Percentiles rank a stretch among this genome's conserved stretches.
Evolutionary conservation across 2,113 vertebrate species (phyloP).

Genomic region (Protobothrops mucrosquamatus): DNA sequence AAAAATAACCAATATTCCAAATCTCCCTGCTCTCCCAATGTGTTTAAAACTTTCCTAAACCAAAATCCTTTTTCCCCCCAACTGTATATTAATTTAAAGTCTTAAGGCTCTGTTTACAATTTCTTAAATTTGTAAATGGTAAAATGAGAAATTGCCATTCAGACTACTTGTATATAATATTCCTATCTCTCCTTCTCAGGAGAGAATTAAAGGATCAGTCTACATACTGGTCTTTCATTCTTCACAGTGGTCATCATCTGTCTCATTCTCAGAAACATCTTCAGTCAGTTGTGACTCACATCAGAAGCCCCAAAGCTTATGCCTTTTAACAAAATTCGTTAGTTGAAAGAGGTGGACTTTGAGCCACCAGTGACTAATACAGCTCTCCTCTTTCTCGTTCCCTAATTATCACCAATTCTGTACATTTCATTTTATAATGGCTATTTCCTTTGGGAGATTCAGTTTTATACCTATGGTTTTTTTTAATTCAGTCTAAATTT

Average conservation of each 20-base stretch:
- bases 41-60: background rate
- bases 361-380: background rate
- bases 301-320: background rate
- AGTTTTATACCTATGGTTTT: background rate
- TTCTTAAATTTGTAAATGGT: background rate
- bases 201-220: background rate
- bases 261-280: background rate
- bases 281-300: background rate
- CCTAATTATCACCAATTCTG: background rate
- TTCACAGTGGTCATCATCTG: background rate
- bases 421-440: background rate
- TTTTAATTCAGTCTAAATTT: background rate
- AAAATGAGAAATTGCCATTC: background rate
- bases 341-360: background rate
- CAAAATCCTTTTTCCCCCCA: background rate
- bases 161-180: background rate
- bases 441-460: background rate
- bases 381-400: background rate
- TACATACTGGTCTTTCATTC: background rate
- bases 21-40: background rate
- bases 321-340: background rate
- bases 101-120: background rate
- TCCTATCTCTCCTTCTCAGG: background rate
- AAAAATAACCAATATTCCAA: background rate
- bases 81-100: background rate